Conservation (phyloP, 2,113 vertebrate genomes). For the Dicrurus megarhynchus region DNA sequence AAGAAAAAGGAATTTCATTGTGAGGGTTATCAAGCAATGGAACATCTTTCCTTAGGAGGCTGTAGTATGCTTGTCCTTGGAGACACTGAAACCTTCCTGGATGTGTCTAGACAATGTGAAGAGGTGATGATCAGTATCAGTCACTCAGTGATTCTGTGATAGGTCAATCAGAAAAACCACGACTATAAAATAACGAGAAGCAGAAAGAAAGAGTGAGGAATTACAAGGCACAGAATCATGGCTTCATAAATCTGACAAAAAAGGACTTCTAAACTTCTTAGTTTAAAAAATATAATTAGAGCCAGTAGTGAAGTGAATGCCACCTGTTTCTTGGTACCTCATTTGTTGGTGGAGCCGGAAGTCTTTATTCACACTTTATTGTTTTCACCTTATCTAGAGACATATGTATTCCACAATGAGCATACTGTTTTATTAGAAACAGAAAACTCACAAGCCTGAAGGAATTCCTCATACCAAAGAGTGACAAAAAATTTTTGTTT, state of each 20-base stretch:
- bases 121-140: not conserved
- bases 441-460: not conserved
- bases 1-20: not conserved
- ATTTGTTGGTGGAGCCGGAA: not conserved
- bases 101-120: not conserved
- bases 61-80: not conserved
- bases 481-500: not conserved
- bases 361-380: not conserved
- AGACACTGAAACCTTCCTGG: not conserved
- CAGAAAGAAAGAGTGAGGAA: not conserved
- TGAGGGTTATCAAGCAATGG: not conserved
- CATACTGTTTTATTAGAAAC: not conserved
- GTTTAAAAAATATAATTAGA: not conserved
- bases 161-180: not conserved
- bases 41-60: fast-evolving
- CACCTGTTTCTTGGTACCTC: not conserved
- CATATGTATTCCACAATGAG: not conserved
- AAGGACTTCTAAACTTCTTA: not conserved
- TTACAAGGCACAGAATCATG: not conserved
- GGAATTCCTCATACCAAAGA: not conserved
- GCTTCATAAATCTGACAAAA: not conserved
- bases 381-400: not conserved
- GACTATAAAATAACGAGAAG: not conserved
- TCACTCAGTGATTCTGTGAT: not conserved
- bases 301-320: not conserved